phyloP scores from a whole-genome alignment of 2,797 vertebrate genomes.

The Amphiprion clarkii region DNA sequence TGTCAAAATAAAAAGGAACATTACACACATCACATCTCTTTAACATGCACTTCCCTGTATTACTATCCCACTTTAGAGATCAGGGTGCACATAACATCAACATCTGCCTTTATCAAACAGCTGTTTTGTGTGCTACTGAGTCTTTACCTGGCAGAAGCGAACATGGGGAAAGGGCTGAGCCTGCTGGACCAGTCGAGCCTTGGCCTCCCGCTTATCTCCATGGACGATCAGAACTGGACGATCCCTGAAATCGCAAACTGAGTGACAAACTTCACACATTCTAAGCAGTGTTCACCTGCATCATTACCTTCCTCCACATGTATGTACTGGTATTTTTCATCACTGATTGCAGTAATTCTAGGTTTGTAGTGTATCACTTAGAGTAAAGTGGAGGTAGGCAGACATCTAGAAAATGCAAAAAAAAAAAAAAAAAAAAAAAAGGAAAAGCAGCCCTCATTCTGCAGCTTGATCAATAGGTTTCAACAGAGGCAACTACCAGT shows the following conservation, averaged over 20 bases:
- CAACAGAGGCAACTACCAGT: too few species aligned
- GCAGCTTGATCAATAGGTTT: too few species aligned
- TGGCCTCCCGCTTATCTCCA: slow-evolving; percentile 95
- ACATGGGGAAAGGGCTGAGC: slow-evolving; percentile 91
- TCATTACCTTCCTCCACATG: neutral
- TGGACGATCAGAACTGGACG: slow-evolving; percentile 93
- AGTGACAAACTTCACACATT: neutral
- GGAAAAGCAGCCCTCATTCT: too few species aligned
- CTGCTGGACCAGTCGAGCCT: slow-evolving; percentile 91
- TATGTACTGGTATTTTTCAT: neutral
- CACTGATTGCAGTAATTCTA: neutral
- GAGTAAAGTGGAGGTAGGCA: too few species aligned
- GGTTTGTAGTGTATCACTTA: too few species aligned
- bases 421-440: too few species aligned
- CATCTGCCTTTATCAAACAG: neutral
- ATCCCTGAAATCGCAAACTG: slow-evolving; percentile 81
- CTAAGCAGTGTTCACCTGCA: neutral
- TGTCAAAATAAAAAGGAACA: slow-evolving; percentile 62
- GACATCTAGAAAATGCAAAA: too few species aligned
- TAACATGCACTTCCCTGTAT: neutral
- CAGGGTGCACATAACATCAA: neutral
- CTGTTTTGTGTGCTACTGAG: neutral
- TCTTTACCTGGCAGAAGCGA: slow-evolving; percentile 93
- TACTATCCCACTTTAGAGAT: neutral
- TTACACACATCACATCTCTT: too few species aligned